Conservation (phyloP, 2,888 invertebrate species). For the Heliconius erato region DNA sequence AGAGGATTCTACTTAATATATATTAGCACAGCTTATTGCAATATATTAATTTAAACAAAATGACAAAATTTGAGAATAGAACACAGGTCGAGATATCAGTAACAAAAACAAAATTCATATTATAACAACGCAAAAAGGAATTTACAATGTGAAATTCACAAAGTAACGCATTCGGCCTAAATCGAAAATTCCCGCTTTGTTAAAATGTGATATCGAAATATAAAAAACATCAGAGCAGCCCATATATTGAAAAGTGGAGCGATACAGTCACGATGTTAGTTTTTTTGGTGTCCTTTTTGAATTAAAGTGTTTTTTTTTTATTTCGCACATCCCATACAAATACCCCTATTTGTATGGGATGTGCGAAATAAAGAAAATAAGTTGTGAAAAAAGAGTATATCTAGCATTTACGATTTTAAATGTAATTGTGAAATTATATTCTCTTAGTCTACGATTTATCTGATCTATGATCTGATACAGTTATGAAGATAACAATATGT, state of each 20-base stretch:
- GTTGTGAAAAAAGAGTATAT: neutral
- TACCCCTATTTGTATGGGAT: no score
- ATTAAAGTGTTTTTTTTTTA: neutral
- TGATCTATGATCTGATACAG: neutral
- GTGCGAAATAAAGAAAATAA: no score
- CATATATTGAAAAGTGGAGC: neutral
- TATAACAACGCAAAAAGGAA: constrained; percentile 11
- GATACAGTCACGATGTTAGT: neutral
- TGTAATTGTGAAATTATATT: neutral
- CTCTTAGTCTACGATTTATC: neutral
- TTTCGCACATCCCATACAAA: neutral
- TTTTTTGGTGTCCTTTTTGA: constrained; percentile 4
- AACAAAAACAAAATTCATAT: neutral
- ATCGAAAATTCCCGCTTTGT: constrained; percentile 26
- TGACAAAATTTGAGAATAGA: neutral
- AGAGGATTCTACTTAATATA: neutral
- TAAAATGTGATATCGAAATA: constrained; percentile 16
- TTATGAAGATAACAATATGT: neutral
- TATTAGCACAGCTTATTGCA: neutral
- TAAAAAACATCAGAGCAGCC: constrained; percentile 1
- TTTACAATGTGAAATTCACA: constrained; percentile 21
- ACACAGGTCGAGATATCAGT: neutral
- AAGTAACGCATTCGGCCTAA: constrained; percentile 16
- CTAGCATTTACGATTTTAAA: neutral
- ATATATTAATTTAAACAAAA: neutral